Base-by-base conservation (phyloP, 2,113 vertebrate species). In the Halichoeres trimaculatus region DNA sequence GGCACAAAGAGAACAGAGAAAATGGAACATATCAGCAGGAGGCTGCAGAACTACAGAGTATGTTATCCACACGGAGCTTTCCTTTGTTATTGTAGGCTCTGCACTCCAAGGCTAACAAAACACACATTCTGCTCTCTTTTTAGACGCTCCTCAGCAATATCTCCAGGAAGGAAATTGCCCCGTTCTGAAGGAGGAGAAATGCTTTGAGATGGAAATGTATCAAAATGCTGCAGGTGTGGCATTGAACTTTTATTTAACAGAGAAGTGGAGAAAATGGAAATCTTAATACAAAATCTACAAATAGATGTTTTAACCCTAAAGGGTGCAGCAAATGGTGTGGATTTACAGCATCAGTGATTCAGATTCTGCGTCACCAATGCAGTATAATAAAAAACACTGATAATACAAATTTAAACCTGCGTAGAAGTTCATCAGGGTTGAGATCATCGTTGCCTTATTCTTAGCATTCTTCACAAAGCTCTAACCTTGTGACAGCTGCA, bases 11-110 rank as follows among this genome's bases (percentile, higher is more conserved):
- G 83, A 86, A 56, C n/a, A 59, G 80, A 88, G 86, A 88, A 86
- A 89, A 88, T 79, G 80, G 81, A 90, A 81, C 59, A 67, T 61
- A 85, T 88, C 87, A 89, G 86, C 85, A 64, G 86, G 86, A 89
- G 81, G 70, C 71, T 76, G 81, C 69, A 80, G 84, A 83, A 85
- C 81, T 77, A 70, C 77, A 81, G 74, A 86, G 70, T 58, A 54
- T 54, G 78, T 62, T 86, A 82, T 84, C 74, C 80, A 79, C 71
- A 76, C 79, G 73, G 23, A 81, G 70, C 45, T n/a, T 65, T 61
- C 52, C 67, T 80, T 78, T 81, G 76, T 87, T 79, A 54, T 48
- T 83, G 58, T 26, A 47, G 45, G n/a, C 53, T 40, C 63, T 63
- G 70, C 66, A 77, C 78, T 79, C 73, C 61, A 35, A 81, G 56